Base-by-base conservation (phyloP, 2,888 invertebrate genomes). In the Polymixis lichenea region DNA sequence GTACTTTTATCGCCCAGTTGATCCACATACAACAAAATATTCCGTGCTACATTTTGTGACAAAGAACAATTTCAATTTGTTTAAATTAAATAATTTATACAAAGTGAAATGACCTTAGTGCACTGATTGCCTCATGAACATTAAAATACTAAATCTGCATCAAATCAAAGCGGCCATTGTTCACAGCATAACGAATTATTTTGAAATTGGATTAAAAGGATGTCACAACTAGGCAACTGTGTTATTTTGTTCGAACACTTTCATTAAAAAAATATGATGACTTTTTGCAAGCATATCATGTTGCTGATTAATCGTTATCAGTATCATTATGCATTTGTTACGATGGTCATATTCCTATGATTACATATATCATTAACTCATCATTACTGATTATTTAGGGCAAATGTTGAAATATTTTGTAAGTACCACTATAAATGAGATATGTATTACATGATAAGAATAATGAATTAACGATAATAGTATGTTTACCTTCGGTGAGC, bases 401-500 rank as follows among this genome's bases (percentile, higher is more conserved):
- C 60, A 60, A 66, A 72, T 64, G 28, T 70, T 32, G 64, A 71
- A 78, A 78, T 73, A 75, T 72, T 62, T 66, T 51, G n/a, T 58
- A 74, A 62, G n/a, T 19, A 55, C 19, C 60, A 67, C 32, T 65
- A 61, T 1, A 28, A 66, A 78, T 58, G 66, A 74, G 81, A 81
- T 86, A 60, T 71, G 28, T 72, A n/a, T 25, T 58, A 53, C 19
- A 65, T 62, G 78, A 86, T 81, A 83, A 73, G 53, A 55, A 68
- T 75, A 79, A 75, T 73, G 43, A 70, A 64, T 19, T 53, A 80
- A 76, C 70, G 32, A 72, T 77, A 38, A 69, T 69, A 72, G 32
- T 38, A 46, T 55, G n/a, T 68, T 88, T 98, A 90, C 98, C 98
- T 97, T 99, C 99, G 6, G 98, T 97, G 32, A 99, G 96, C 64